Conservation (phyloP, 2,113 vertebrate species). For the Tragelaphus strepsiceros region DNA sequence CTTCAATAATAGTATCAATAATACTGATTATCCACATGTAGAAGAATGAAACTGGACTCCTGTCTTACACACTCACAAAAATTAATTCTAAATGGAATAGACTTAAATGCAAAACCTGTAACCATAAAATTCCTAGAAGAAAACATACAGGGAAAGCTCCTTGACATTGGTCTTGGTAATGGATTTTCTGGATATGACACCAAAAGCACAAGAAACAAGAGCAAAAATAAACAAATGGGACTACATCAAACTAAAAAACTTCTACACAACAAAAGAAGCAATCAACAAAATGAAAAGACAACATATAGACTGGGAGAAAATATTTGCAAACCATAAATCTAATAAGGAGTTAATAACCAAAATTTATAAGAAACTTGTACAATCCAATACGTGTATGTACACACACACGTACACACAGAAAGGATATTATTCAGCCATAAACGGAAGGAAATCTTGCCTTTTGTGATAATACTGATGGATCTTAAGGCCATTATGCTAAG, state of each 20-base stretch:
- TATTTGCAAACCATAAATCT: not conserved
- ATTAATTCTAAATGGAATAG: not conserved
- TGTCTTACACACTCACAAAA: not conserved
- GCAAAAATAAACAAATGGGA: not conserved
- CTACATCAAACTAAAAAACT: not conserved
- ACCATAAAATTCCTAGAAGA: not conserved
- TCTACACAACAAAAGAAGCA: not conserved
- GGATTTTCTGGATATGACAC: not conserved
- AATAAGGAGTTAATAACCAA: not conserved
- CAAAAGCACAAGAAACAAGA: not conserved
- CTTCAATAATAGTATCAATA: not conserved
- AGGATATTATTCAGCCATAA: not conserved
- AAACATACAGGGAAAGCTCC: not conserved
- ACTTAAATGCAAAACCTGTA: not conserved
- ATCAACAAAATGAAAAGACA: not conserved
- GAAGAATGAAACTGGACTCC: not conserved
- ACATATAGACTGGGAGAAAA: not conserved
- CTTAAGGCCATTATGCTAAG: not conserved
- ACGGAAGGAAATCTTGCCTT: not conserved
- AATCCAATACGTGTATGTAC: not conserved
- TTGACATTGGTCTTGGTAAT: not conserved
- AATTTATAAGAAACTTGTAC: not conserved
- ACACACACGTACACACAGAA: not conserved
- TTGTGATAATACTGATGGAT: not conserved
- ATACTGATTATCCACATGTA: not conserved